A percentile compares a stretch with the other conserved stretches of the same genome.
phyloP scores from a whole-genome alignment of 2,888 invertebrate species.

The Digitonthophagus gazella region DNA sequence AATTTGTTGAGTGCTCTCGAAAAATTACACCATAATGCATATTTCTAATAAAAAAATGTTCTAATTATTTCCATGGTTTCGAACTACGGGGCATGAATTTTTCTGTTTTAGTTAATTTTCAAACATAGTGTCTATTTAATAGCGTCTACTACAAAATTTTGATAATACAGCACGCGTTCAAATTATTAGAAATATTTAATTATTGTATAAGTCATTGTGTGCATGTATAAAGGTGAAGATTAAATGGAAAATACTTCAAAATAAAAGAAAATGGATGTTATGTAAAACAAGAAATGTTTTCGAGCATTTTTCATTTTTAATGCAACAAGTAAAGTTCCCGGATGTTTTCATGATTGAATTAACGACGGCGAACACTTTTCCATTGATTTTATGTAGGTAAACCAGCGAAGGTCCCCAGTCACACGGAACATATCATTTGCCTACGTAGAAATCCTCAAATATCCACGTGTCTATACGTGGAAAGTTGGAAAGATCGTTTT shows the following conservation, averaged over 20 bases:
- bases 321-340: conserved; percentile 37
- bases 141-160: too few relatives aligned
- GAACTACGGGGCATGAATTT: too few relatives aligned
- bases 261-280: neutral
- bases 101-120: too few relatives aligned
- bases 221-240: too few relatives aligned
- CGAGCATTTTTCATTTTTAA: conserved; percentile 29
- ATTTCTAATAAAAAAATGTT: too few relatives aligned
- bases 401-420: conserved; percentile 45
- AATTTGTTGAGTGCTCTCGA: too few relatives aligned
- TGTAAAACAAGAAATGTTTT: neutral
- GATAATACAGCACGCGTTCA: too few relatives aligned
- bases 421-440: conserved; percentile 56
- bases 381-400: conserved; percentile 34
- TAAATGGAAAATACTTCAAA: neutral
- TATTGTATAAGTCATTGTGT: too few relatives aligned
- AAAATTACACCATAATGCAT: too few relatives aligned
- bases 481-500: conserved; percentile 63
- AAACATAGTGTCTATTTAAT: too few relatives aligned
- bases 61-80: too few relatives aligned
- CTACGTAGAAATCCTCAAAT: conserved; percentile 54
- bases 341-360: conserved; percentile 39
- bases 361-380: conserved; percentile 40
- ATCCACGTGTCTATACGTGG: conserved; percentile 60
- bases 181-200: too few relatives aligned